Conservation (phyloP, 2,888 invertebrate species). For the Capitulum mitella region DNA sequence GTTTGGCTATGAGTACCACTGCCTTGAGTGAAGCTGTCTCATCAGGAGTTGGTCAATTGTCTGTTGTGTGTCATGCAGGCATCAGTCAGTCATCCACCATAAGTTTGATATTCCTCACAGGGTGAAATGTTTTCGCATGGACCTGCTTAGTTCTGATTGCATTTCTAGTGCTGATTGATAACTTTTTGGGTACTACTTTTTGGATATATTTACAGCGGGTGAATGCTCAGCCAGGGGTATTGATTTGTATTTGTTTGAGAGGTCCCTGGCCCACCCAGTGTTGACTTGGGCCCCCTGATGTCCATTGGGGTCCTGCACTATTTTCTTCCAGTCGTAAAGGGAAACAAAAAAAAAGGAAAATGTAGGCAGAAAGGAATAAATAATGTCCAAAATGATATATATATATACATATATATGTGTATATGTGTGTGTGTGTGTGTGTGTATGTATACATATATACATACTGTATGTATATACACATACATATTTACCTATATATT, state of each 20-base stretch:
- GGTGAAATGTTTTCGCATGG: too few relatives aligned
- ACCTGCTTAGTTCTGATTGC: too few relatives aligned
- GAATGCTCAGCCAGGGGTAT: neutral
- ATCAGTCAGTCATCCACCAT: too few relatives aligned
- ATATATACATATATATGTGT: constrained; percentile 26
- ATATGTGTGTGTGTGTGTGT: constrained; percentile 14
- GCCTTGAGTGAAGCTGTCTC: too few relatives aligned
- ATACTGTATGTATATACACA: constrained; percentile 1
- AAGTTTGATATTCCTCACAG: too few relatives aligned
- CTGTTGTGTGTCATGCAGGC: too few relatives aligned
- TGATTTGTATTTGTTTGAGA: too few relatives aligned
- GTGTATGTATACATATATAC: constrained; percentile 24
- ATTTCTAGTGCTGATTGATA: neutral
- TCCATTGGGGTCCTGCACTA: neutral
- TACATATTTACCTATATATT: constrained; percentile 10
- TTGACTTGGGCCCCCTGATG: too few relatives aligned
- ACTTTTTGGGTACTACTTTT: neutral
- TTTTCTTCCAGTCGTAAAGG: neutral
- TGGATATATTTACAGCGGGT: constrained; percentile 16
- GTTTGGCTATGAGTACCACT: too few relatives aligned
- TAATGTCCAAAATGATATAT: neutral
- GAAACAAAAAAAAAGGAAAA: constrained; percentile 9
- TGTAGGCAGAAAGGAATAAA: constrained; percentile 6
- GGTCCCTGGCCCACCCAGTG: too few relatives aligned
- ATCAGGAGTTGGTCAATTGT: too few relatives aligned